Conservation (phyloP, 2,797 vertebrate genomes). For the Sebastes alutus region DNA sequence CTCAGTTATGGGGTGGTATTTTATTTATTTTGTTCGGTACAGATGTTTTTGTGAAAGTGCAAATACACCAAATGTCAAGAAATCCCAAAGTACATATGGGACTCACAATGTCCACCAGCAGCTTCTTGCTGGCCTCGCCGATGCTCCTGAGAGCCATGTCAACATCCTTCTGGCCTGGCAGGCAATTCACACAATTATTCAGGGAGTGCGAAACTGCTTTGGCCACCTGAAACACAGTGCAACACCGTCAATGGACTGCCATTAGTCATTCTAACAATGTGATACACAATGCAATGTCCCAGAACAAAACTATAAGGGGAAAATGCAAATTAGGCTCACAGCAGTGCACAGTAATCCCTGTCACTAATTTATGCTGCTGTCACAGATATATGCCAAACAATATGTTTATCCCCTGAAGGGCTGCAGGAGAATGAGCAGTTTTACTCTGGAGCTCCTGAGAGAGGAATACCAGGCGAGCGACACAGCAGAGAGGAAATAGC, state of each 20-base stretch:
- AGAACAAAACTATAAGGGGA: slow-evolving; percentile 32
- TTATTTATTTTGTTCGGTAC: neutral
- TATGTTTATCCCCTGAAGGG: slow-evolving; percentile 74
- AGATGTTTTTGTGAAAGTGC: neutral
- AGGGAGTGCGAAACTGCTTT: slow-evolving; percentile 98
- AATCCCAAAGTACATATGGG: neutral
- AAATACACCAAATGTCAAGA: neutral
- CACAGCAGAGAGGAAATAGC: slow-evolving; percentile 65
- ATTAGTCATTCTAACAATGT: slow-evolving; percentile 64
- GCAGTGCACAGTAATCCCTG: slow-evolving; percentile 65
- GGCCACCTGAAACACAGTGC: slow-evolving; percentile 87
- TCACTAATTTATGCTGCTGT: slow-evolving; percentile 79
- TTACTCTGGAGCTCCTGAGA: slow-evolving; percentile 57
- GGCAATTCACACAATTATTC: slow-evolving; percentile 98
- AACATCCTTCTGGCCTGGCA: slow-evolving; percentile 98
- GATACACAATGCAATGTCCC: slow-evolving; percentile 38
- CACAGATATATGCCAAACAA: slow-evolving; percentile 78
- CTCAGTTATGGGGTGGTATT: neutral
- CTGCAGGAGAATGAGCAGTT: slow-evolving; percentile 66
- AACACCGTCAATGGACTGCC: slow-evolving; percentile 41
- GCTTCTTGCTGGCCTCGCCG: slow-evolving; percentile 97
- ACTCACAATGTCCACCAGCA: slow-evolving; percentile 94
- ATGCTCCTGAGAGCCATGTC: slow-evolving; percentile 98
- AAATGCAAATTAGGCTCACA: slow-evolving; percentile 75
- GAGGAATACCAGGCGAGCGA: slow-evolving; percentile 47